phyloP scores from a whole-genome alignment of 2,797 vertebrate genomes.

The Hippoglossus hippoglossus region DNA sequence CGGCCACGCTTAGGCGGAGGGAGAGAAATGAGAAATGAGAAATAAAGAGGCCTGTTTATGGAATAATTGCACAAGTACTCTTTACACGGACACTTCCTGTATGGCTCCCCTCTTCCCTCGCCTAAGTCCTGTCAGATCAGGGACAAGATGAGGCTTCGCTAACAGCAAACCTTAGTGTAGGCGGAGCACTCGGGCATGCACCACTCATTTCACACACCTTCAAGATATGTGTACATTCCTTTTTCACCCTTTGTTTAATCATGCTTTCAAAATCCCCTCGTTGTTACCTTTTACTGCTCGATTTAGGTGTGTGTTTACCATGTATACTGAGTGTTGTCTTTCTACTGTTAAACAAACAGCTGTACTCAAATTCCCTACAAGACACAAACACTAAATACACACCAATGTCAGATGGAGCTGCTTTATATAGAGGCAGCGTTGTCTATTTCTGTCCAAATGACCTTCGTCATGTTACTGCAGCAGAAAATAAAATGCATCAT shows the following conservation, averaged over 20 bases:
- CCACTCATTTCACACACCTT: slow-evolving; percentile 47
- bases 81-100: slow-evolving; percentile 47
- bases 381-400: slow-evolving; percentile 27
- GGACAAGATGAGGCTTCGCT: slow-evolving; percentile 65
- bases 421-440: slow-evolving; percentile 33
- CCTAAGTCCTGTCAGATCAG: slow-evolving; percentile 61
- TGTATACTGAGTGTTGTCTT: background rate
- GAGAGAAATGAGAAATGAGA: slow-evolving; percentile 32
- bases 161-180: slow-evolving; percentile 58
- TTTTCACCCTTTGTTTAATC: slow-evolving; percentile 11
- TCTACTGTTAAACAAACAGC: slow-evolving; percentile 30
- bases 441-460: slow-evolving; percentile 56
- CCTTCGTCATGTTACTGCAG: slow-evolving; percentile 48
- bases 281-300: slow-evolving; percentile 18
- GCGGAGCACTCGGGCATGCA: slow-evolving; percentile 44
- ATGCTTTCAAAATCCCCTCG: background rate
- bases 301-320: slow-evolving; percentile 8
- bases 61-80: slow-evolving; percentile 37
- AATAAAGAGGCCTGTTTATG: slow-evolving; percentile 46
- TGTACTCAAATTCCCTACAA: slow-evolving; percentile 15
- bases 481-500: slow-evolving; percentile 59
- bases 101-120: slow-evolving; percentile 58
- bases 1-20: slow-evolving; percentile 12
- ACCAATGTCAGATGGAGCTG: background rate
- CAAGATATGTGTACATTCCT: slow-evolving; percentile 38